These are phyloP conservation scores for Hycleus phaleratus DNA, from an alignment of 1,140 invertebrate species.

Conservation along the genomic window DNA sequence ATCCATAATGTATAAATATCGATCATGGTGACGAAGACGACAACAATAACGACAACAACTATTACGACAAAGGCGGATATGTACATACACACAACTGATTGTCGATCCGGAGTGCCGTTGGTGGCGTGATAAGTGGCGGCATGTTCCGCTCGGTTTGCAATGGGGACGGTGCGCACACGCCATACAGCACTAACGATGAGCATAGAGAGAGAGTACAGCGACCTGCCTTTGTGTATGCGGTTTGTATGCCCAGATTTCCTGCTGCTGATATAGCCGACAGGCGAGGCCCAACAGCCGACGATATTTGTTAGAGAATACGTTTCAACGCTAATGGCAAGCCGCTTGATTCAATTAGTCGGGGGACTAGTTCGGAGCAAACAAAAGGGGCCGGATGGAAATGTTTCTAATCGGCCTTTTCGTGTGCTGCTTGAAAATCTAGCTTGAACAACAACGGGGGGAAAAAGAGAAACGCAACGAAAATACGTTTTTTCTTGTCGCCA, in stretches of 20 bases:
- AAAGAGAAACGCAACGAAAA: too few species aligned
- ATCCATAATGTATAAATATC: too few species aligned
- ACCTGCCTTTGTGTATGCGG: slow-evolving; percentile 10
- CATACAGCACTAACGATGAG: neutral
- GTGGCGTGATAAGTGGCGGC: slow-evolving; percentile 10
- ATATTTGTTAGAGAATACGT: slow-evolving; percentile 5
- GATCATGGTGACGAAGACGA: too few species aligned
- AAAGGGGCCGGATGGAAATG: too few species aligned
- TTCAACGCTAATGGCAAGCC: slow-evolving; percentile 5
- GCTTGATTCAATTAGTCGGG: slow-evolving; percentile 6
- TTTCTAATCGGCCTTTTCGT: too few species aligned
- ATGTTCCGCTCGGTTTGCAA: slow-evolving; percentile 13
- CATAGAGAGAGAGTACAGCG: slow-evolving; percentile 1
- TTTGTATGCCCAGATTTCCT: slow-evolving; percentile 14
- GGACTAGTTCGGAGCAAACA: neutral
- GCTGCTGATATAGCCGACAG: slow-evolving; percentile 2
- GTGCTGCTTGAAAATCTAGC: too few species aligned
- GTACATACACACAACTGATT: too few species aligned
- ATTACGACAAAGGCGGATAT: too few species aligned
- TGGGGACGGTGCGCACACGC: slow-evolving; percentile 5
- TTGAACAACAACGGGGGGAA: too few species aligned
- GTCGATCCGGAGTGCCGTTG: too few species aligned
- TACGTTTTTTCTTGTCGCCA: too few species aligned
- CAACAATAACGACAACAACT: too few species aligned
- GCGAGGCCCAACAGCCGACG: neutral